Conservation (phyloP, 2,797 vertebrate species). For the Gymnoscopelus braueri region DNA sequence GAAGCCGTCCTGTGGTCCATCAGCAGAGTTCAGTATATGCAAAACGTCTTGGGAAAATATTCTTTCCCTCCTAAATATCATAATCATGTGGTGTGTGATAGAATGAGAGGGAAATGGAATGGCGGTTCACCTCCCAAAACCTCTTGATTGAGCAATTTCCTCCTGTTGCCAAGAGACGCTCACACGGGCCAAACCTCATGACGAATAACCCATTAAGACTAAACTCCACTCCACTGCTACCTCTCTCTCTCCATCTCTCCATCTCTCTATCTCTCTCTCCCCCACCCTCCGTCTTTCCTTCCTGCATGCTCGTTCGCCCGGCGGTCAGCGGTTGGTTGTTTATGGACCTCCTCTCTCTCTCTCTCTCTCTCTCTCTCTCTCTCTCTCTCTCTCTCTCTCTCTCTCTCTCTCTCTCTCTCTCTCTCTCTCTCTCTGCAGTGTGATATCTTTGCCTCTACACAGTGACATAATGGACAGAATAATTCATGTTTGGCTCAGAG, state of each 20-base stretch:
- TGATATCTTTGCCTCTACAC: constrained; percentile 4
- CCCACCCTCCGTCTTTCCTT: neutral
- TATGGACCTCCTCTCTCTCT: neutral
- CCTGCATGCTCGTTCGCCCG: neutral
- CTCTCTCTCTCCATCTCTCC: constrained; percentile 1
- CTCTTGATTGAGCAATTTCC: constrained; percentile 64
- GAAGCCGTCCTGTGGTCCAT: no score
- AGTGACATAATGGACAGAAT: constrained; percentile 68
- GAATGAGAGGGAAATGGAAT: constrained; percentile 45
- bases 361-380: neutral
- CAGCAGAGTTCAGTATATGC: no score
- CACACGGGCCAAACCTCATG: constrained; percentile 50
- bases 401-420: constrained; percentile 10
- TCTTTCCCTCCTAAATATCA: neutral
- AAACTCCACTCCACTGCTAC: constrained; percentile 36
- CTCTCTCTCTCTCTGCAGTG: no score
- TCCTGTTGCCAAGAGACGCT: constrained; percentile 53
- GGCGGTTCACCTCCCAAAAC: constrained; percentile 61
- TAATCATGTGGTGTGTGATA: constrained; percentile 39
- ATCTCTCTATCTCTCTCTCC: neutral
- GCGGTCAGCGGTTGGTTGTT: neutral
- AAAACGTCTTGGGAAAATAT: neutral
- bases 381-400: constrained; percentile 5
- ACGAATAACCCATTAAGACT: constrained; percentile 68
- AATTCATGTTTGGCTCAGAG: constrained; percentile 68